These are phyloP conservation scores for Butastur rufipennis DNA, from an alignment of 2,113 vertebrate species.

Conservation along the genomic window DNA sequence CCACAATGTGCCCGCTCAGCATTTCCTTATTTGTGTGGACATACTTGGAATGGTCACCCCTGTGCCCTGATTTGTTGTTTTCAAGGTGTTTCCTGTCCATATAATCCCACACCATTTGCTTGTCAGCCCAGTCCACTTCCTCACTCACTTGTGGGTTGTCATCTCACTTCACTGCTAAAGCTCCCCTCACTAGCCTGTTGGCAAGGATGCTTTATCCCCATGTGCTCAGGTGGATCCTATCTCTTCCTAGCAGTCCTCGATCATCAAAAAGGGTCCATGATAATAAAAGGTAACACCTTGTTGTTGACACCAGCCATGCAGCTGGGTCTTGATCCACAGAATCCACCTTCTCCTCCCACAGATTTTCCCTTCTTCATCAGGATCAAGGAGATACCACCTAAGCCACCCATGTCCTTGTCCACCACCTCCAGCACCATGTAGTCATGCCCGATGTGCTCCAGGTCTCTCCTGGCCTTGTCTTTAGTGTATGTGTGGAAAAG, in stretches of 20 bases:
- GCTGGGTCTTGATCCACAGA: neutral
- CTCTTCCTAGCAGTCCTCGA: neutral
- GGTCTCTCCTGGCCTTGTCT: neutral
- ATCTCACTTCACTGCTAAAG: neutral
- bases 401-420: neutral
- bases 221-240: neutral
- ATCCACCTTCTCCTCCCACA: neutral
- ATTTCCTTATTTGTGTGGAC: neutral
- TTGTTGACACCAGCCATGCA: neutral
- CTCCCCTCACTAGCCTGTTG: neutral
- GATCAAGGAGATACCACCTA: neutral
- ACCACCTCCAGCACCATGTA: neutral
- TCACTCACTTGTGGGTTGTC: accelerated
- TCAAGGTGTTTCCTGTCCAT: neutral
- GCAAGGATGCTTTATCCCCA: neutral
- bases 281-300: neutral
- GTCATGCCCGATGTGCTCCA: neutral
- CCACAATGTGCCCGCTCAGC: neutral
- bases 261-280: neutral
- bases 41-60: neutral
- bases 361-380: neutral
- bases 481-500: neutral
- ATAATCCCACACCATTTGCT: neutral
- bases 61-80: neutral
- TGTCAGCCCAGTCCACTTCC: neutral